A percentile compares a stretch with the other conserved stretches of the same genome.
These are phyloP conservation scores for Eclectus roratus DNA, from an alignment of 2,113 vertebrate species.

Conservation along the genomic window DNA sequence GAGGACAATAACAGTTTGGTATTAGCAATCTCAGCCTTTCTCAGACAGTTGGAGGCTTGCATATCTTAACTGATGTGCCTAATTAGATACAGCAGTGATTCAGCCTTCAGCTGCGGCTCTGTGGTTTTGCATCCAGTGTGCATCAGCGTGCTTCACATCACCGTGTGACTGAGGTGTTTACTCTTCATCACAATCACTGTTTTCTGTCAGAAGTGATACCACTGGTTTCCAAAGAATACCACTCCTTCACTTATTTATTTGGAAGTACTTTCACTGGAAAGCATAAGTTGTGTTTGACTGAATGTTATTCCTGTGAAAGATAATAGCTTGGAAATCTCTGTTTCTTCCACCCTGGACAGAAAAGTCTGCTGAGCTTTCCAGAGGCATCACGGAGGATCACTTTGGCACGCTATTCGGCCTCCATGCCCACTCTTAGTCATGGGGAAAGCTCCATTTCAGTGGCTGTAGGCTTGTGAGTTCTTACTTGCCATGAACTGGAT, in stretches of 20 bases:
- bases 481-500: not conserved
- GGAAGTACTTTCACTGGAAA: not conserved
- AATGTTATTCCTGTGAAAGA: not conserved
- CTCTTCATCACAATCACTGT: not conserved
- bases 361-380: not conserved
- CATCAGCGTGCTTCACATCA: not conserved
- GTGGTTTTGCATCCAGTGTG: constrained; percentile 1
- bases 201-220: constrained; percentile 25
- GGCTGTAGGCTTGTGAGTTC: not conserved
- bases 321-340: not conserved
- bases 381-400: not conserved
- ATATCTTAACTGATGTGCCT: constrained; percentile 23
- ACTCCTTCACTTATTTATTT: not conserved
- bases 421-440: not conserved
- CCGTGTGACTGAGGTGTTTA: constrained; percentile 25
- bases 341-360: not conserved
- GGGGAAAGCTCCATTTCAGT: not conserved
- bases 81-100: constrained; percentile 40
- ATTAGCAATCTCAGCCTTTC: constrained; percentile 4
- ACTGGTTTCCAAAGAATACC: not conserved
- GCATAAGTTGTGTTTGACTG: not conserved
- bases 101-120: not conserved
- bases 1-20: not conserved
- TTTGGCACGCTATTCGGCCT: not conserved
- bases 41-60: not conserved